Evolutionary conservation across 2,888 invertebrate genomes (phyloP), one percentile per base, ranked within the genome.

Genomic region (Spodoptera picta): DNA sequence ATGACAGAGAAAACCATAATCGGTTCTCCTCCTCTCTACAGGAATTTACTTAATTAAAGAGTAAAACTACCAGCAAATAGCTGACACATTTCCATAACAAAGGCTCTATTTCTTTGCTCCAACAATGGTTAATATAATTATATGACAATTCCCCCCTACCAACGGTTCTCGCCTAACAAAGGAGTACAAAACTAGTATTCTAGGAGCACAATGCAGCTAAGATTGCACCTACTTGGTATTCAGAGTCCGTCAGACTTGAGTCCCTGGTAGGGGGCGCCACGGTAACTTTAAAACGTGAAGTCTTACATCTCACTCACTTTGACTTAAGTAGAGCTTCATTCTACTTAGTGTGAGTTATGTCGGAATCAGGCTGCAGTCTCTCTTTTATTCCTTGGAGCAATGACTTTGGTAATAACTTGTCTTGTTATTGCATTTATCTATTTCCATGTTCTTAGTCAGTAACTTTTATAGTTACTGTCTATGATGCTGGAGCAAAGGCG

Each of bases 171-270:
- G 36, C 9, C 41, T 41, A 63, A 77, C 80, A 77, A 76, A 69
- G 75, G 52, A 12, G 41, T 27, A 58, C 59, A 63, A 42, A 66
- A 66, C 70, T 57, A 57, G 52, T 60, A 66, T 62, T 77, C 70
- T 68, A 49, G 50, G 48, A 41, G 47, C 63, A 78, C 78, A 80
- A 79, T 79, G 69, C 73, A 64, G 61, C 54, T 75, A 57, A 78
- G 81, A 75, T 77, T 80, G 79, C 79, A 71, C 66, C 78, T 79
- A 76, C 76, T 79, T 81, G 71, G 45, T 80, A 79, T 79, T 81
- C 79, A 76, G 58, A 24, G 49, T 58, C 52, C 65, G 79, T 65
- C 65, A 66, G 60, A 64, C 66, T 36, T 60, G 72, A 69, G 61
- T 60, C 68, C 65, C 60, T 63, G 56, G 61, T 64, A 67, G 63